Evolutionary conservation across 2,888 invertebrate species (phyloP).

Genomic region (Phytoseiulus persimilis): DNA sequence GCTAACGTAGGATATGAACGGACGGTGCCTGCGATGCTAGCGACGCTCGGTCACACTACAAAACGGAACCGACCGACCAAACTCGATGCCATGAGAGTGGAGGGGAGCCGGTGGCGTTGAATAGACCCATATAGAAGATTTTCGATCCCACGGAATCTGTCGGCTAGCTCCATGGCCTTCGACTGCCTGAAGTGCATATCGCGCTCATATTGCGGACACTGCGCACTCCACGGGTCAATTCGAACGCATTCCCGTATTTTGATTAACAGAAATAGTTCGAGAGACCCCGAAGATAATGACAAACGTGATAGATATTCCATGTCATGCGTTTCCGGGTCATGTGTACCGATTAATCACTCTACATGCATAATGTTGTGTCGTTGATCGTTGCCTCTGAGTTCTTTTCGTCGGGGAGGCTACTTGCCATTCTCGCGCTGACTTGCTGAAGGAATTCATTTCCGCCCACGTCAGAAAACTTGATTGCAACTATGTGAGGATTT

Average conservation of each 20-base stretch:
- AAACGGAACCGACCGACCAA: not conserved
- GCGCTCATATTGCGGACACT: not conserved
- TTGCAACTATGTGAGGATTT: too few species aligned
- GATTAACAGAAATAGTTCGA: too few species aligned
- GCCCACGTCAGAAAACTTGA: too few species aligned
- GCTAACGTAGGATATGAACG: constrained; percentile 5
- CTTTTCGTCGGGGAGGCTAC: too few species aligned
- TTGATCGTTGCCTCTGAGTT: too few species aligned
- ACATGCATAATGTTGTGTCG: too few species aligned
- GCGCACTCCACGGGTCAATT: not conserved
- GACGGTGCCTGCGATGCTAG: not conserved
- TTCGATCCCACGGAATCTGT: not conserved
- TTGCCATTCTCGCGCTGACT: too few species aligned
- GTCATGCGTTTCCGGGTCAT: too few species aligned
- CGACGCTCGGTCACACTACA: constrained; percentile 5
- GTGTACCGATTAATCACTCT: too few species aligned
- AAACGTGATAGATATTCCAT: too few species aligned
- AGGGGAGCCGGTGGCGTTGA: not conserved
- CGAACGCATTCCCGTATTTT: not conserved
- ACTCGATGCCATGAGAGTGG: not conserved
- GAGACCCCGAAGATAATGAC: too few species aligned
- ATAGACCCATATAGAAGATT: not conserved
- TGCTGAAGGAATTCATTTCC: too few species aligned
- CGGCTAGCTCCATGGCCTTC: not conserved
- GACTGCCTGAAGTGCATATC: not conserved